Evolutionary conservation across 2,888 invertebrate genomes (phyloP), one percentile per base, ranked within the genome.

Genomic region (Eilema griseolum): DNA sequence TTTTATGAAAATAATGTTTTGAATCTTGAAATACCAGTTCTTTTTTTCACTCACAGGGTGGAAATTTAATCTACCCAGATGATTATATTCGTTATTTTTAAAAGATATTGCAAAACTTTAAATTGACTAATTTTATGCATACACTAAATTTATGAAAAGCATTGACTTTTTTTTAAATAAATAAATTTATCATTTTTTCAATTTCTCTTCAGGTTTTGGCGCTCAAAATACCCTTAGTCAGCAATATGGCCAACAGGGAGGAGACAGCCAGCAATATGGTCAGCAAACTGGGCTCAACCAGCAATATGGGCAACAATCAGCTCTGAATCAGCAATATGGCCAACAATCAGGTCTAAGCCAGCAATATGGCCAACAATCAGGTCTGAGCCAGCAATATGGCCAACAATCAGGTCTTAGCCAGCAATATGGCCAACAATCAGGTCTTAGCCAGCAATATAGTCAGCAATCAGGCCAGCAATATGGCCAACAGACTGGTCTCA

Each of bases 181-280:
- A 33, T 33, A 33, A 14, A 14, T 37, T 37, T 20, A 20, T 20
- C 0, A 16, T 37, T 37, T 31, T 8, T 14, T 2, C 16, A 41
- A 24, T 31, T 8, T n/a, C 41, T 64, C 16, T 14, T 24, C 26
- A 70, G 70, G 26, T 41, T 62, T 70, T 24, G 61, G 41, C 16
- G 23, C 41, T 20, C 64, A 64, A n/a, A 64, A 60, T 33, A 4
- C 12, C 28, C 12, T 61, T n/a, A 16, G 5, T 28, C 68, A 67
- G 28, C 61, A 57, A 20, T 62, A 41, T n/a, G 28, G 68, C 3
- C 46, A 61, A n/a, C n/a, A n/a, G n/a, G n/a, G n/a, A n/a, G n/a
- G n/a, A n/a, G n/a, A n/a, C n/a, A n/a, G 5, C 37, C 68, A 67
- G 28, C 61, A 57, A 20, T 62, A 41, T n/a, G 28, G 68, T 7